A percentile compares a stretch with the other conserved stretches of the same genome.
Conservation (phyloP, 2,888 invertebrate species). For the Phragmatobia fuliginosa region DNA sequence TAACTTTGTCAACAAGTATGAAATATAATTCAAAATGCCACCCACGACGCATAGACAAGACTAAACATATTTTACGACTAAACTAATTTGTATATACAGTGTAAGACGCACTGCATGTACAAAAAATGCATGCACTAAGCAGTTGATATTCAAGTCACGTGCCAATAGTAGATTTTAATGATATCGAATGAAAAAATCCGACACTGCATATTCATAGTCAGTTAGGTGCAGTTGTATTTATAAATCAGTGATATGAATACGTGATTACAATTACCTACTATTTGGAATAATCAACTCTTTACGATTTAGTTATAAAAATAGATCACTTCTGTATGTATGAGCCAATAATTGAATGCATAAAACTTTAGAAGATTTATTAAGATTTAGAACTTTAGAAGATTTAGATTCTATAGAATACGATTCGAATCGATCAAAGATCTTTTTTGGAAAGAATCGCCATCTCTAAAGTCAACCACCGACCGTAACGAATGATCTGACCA, state of each 20-base stretch:
- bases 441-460: too few relatives aligned
- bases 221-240: neutral
- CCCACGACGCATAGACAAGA: neutral
- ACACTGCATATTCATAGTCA: neutral
- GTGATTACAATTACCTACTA: neutral
- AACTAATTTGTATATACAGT: too few relatives aligned
- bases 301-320: too few relatives aligned
- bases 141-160: constrained; percentile 10
- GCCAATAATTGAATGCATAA: too few relatives aligned
- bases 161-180: neutral
- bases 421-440: too few relatives aligned
- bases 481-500: too few relatives aligned
- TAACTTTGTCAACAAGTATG: neutral
- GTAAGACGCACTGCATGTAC: neutral
- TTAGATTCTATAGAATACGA: too few relatives aligned
- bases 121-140: too few relatives aligned
- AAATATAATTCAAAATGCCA: neutral
- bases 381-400: too few relatives aligned
- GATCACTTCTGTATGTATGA: too few relatives aligned
- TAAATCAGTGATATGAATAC: neutral
- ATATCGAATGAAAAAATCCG: constrained; percentile 3
- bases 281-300: neutral
- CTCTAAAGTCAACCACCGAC: too few relatives aligned
- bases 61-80: neutral
- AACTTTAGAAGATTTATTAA: too few relatives aligned